phyloP scores from a whole-genome alignment of 2,888 invertebrate genomes.

The Scotopteryx bipunctaria region DNA sequence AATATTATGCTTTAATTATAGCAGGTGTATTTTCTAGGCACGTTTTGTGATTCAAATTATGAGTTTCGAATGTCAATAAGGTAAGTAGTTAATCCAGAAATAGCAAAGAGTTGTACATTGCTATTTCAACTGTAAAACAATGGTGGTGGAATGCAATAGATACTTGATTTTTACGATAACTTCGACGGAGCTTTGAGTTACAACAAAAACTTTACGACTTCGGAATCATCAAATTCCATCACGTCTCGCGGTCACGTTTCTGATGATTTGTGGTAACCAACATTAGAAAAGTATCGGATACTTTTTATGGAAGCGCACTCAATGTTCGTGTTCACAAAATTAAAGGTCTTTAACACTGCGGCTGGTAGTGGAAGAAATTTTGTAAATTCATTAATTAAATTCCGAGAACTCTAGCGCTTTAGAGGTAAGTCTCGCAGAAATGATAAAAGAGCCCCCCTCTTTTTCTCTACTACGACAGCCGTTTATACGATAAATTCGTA shows the following conservation, averaged over 20 bases:
- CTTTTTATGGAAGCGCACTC: constrained; percentile 32
- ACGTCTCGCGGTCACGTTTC: constrained; percentile 49
- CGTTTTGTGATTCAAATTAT: constrained; percentile 40
- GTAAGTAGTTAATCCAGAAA: constrained; percentile 5
- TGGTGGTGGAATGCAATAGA: too few species aligned
- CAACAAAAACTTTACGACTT: constrained; percentile 32
- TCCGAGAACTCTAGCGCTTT: background rate
- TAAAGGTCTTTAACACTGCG: constrained; percentile 24
- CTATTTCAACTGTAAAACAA: background rate
- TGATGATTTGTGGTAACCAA: constrained; percentile 46
- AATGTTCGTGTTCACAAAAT: constrained; percentile 30
- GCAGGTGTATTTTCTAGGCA: constrained; percentile 53
- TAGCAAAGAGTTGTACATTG: too few species aligned
- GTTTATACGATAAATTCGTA: background rate
- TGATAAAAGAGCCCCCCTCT: too few species aligned
- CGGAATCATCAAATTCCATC: constrained; percentile 45
- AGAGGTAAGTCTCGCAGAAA: background rate
- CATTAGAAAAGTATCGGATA: constrained; percentile 38
- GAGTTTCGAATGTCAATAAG: constrained; percentile 9
- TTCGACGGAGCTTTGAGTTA: constrained; percentile 17
- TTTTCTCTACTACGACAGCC: background rate
- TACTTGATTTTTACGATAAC: constrained; percentile 5
- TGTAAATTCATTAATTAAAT: background rate
- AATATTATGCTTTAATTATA: constrained; percentile 53
- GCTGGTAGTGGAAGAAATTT: constrained; percentile 3